A percentile compares a stretch with the other conserved stretches of the same genome.
Conservation (phyloP, 2,888 invertebrate species). For the Pocota personata region DNA sequence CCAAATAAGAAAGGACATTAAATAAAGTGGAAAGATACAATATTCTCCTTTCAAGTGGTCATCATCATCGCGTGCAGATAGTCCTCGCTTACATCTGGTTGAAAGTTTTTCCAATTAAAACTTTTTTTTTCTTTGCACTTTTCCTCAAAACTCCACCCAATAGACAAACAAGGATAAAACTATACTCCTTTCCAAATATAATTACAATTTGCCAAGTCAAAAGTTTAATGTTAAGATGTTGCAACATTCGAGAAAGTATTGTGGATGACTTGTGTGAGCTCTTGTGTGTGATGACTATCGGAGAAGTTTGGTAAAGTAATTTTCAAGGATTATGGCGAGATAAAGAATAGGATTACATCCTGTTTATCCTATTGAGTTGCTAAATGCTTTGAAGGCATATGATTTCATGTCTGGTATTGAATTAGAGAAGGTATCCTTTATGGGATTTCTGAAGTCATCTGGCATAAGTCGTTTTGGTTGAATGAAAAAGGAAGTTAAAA, state of each 20-base stretch:
- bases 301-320: neutral
- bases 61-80: neutral
- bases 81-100: slow-evolving; percentile 1
- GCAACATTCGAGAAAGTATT: neutral
- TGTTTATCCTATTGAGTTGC: neutral
- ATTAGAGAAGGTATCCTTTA: neutral
- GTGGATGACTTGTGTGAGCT: neutral
- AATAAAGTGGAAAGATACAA: neutral
- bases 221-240: slow-evolving; percentile 23
- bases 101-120: slow-evolving; percentile 59
- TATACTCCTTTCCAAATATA: neutral
- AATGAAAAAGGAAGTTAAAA: neutral
- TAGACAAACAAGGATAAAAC: neutral
- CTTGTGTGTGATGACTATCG: neutral
- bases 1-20: neutral
- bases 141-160: neutral
- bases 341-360: neutral
- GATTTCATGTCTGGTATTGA: neutral
- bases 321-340: slow-evolving; percentile 16
- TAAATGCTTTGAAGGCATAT: neutral
- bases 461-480: too few relatives aligned
- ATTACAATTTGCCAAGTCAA: slow-evolving; percentile 29
- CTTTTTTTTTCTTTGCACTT: neutral
- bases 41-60: slow-evolving; percentile 33
- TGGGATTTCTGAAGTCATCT: neutral